phyloP scores from a whole-genome alignment of 1,140 invertebrate species.

The Bombus waltoni region DNA sequence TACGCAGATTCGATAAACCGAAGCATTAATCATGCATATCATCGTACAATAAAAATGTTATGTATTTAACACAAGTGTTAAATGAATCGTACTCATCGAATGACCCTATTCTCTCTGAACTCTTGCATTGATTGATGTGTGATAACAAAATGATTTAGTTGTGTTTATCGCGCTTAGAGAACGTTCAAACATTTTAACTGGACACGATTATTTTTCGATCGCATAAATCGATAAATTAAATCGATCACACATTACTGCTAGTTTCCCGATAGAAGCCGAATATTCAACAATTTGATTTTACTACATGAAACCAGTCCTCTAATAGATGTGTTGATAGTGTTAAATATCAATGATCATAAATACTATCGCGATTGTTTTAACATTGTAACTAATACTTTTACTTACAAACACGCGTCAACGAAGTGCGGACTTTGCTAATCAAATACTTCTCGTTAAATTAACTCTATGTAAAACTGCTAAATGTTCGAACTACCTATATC shows the following conservation, averaged over 20 bases:
- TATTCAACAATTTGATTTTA: neutral
- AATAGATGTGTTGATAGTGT: neutral
- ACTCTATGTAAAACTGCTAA: neutral
- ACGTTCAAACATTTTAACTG: neutral
- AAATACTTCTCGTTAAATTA: neutral
- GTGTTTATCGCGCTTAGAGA: neutral
- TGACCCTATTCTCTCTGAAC: neutral
- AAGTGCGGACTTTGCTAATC: neutral
- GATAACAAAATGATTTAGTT: neutral
- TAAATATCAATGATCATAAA: neutral
- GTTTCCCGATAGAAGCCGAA: neutral
- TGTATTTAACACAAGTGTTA: constrained; percentile 27
- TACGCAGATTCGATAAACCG: neutral
- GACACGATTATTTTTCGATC: neutral
- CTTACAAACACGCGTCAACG: neutral
- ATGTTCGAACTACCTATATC: neutral
- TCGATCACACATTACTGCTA: neutral
- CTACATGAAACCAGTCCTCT: neutral
- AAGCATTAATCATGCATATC: constrained; percentile 41
- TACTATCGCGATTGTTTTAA: neutral
- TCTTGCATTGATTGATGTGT: neutral
- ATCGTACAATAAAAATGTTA: constrained; percentile 43
- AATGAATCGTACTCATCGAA: constrained; percentile 19
- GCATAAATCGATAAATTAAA: neutral
- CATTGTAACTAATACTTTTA: neutral